Percentiles rank a stretch among this genome's conserved stretches.
phyloP scores from a whole-genome alignment of 2,113 vertebrate genomes.

The Ceyx melanurus region DNA sequence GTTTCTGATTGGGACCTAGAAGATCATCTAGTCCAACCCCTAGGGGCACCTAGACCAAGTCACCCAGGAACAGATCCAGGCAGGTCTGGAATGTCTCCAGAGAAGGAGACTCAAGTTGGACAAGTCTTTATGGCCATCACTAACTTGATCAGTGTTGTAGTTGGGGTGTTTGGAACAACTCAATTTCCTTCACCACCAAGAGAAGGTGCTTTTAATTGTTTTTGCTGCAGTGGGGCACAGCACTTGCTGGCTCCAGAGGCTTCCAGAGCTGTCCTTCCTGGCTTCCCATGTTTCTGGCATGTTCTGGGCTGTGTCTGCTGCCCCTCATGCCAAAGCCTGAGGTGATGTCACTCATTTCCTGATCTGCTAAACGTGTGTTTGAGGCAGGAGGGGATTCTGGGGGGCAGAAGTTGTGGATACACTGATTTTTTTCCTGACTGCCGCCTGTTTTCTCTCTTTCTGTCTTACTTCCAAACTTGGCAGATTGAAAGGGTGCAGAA shows the following conservation, averaged over 20 bases:
- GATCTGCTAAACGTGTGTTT: background rate
- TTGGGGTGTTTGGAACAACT: background rate
- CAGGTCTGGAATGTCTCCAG: too few relatives aligned
- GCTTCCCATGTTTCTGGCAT: background rate
- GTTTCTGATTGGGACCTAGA: background rate
- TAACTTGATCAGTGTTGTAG: background rate
- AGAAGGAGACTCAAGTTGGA: background rate
- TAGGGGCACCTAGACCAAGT: too few relatives aligned
- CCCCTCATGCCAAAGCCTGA: background rate
- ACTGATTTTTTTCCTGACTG: background rate
- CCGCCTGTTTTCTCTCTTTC: background rate
- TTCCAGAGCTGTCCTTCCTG: background rate
- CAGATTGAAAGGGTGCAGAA: slow-evolving; percentile 91
- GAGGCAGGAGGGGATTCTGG: background rate
- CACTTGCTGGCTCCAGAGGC: background rate
- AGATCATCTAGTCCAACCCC: too few relatives aligned
- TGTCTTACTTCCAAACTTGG: slow-evolving; percentile 8
- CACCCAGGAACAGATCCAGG: too few relatives aligned
- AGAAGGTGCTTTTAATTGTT: background rate
- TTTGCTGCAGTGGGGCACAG: background rate
- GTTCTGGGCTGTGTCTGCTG: background rate
- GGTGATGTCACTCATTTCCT: background rate
- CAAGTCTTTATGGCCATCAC: background rate
- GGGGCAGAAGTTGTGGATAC: background rate
- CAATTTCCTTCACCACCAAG: background rate